Conservation (phyloP, 2,797 vertebrate species). For the Paratrypauchen microcephalus region DNA sequence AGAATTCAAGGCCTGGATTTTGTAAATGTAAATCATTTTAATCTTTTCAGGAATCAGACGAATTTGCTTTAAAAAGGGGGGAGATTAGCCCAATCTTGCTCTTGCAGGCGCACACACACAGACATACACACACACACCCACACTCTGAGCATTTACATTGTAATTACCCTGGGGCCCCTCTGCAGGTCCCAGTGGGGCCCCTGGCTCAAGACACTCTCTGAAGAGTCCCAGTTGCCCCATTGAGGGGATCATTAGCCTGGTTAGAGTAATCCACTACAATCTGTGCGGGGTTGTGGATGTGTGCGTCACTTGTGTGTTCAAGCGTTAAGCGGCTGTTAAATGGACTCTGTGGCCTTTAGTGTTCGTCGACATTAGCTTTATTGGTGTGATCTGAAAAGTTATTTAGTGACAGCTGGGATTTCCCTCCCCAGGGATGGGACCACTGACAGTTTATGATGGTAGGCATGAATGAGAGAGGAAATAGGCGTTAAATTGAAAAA, state of each 20-base stretch:
- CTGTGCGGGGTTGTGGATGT: slow-evolving; percentile 40
- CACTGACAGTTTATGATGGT: slow-evolving; percentile 61
- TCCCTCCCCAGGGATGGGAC: slow-evolving; percentile 62
- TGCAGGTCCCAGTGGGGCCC: slow-evolving; percentile 64
- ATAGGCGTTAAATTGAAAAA: slow-evolving; percentile 72
- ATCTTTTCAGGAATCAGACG: slow-evolving; percentile 14
- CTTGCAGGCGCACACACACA: slow-evolving; percentile 39
- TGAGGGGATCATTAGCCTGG: slow-evolving; percentile 75
- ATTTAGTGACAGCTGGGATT: slow-evolving; percentile 78
- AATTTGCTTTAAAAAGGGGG: slow-evolving; percentile 30
- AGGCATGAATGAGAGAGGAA: slow-evolving; percentile 66
- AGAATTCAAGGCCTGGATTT: not conserved
- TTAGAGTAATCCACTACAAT: slow-evolving; percentile 69
- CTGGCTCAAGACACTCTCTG: slow-evolving; percentile 65
- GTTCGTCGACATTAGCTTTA: slow-evolving; percentile 72
- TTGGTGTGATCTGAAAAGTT: slow-evolving; percentile 76
- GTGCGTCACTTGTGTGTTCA: slow-evolving; percentile 62
- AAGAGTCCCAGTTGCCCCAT: slow-evolving; percentile 76
- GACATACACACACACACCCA: slow-evolving; percentile 18
- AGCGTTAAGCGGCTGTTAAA: slow-evolving; percentile 75
- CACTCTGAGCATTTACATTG: slow-evolving; percentile 64
- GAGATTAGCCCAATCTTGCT: slow-evolving; percentile 55
- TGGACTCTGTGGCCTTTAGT: slow-evolving; percentile 67
- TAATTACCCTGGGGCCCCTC: slow-evolving; percentile 73
- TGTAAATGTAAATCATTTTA: slow-evolving; percentile 2